phyloP scores from a whole-genome alignment of 1,140 invertebrate genomes.

The Wiebesia pumilae region DNA sequence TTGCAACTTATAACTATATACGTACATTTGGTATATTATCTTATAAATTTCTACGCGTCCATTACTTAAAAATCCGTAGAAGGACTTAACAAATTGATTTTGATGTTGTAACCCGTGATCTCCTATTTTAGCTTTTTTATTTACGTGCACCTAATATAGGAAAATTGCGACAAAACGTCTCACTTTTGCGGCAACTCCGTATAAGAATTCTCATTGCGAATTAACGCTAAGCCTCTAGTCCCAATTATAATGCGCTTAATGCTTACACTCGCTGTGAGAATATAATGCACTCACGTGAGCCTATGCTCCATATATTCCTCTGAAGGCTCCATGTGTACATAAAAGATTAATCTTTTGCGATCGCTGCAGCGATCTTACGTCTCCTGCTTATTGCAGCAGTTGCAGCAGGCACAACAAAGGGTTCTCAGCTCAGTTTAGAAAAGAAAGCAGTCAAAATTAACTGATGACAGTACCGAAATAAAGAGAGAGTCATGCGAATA shows the following conservation, averaged over 20 bases:
- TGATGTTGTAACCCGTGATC: neutral
- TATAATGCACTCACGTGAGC: neutral
- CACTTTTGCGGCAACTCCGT: constrained; percentile 20
- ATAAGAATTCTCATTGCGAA: constrained; percentile 35
- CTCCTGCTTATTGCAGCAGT: neutral
- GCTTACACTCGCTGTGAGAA: neutral
- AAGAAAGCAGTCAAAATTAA: constrained; percentile 14
- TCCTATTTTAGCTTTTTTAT: neutral
- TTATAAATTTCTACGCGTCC: too few relatives aligned
- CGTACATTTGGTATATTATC: too few relatives aligned
- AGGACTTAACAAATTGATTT: neutral
- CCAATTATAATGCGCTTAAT: neutral
- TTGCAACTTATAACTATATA: too few relatives aligned
- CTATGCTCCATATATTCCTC: neutral
- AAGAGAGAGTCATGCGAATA: neutral
- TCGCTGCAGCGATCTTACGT: neutral
- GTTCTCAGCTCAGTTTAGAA: constrained; percentile 15
- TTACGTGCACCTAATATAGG: neutral
- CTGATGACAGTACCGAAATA: constrained; percentile 22
- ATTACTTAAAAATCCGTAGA: neutral
- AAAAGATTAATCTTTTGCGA: constrained; percentile 9
- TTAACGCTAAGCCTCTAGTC: constrained; percentile 6
- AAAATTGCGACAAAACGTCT: constrained; percentile 48
- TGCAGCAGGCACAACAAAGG: neutral
- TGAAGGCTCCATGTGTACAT: neutral